These are phyloP conservation scores for Columbina picui DNA, from an alignment of 2,113 vertebrate species.

Conservation along the genomic window DNA sequence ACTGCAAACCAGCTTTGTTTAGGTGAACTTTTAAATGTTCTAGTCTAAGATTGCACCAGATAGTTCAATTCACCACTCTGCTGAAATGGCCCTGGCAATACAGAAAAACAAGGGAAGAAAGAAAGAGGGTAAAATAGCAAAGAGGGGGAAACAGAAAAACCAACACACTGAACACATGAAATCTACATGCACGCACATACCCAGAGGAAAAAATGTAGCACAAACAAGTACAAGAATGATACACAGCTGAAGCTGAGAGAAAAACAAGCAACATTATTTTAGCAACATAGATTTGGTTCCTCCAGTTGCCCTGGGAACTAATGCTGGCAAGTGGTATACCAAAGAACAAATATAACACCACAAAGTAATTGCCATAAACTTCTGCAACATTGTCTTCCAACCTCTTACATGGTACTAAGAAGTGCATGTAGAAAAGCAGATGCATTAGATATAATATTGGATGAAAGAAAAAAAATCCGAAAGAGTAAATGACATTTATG, in stretches of 20 bases:
- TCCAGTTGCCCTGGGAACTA: conserved; percentile 7
- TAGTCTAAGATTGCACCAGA: neutral
- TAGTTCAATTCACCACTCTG: neutral
- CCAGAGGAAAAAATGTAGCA: neutral
- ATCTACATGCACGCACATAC: neutral
- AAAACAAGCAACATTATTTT: neutral
- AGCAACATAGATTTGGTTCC: neutral
- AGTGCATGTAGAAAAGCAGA: neutral
- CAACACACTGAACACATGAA: neutral
- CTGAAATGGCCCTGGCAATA: neutral
- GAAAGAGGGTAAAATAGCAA: neutral
- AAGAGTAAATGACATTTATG: neutral
- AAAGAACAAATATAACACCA: neutral
- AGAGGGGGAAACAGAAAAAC: neutral
- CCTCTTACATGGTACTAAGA: neutral
- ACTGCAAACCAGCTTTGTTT: neutral
- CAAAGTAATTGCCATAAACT: neutral
- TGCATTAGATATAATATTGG: neutral
- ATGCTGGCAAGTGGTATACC: neutral
- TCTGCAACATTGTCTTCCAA: neutral
- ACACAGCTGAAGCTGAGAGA: neutral
- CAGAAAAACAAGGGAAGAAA: neutral
- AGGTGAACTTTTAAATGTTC: neutral
- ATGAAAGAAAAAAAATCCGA: neutral
- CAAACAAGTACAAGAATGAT: neutral